These are phyloP conservation scores for Augochlorella aurata DNA, from an alignment of 2,888 invertebrate species.

Conservation along the genomic window DNA sequence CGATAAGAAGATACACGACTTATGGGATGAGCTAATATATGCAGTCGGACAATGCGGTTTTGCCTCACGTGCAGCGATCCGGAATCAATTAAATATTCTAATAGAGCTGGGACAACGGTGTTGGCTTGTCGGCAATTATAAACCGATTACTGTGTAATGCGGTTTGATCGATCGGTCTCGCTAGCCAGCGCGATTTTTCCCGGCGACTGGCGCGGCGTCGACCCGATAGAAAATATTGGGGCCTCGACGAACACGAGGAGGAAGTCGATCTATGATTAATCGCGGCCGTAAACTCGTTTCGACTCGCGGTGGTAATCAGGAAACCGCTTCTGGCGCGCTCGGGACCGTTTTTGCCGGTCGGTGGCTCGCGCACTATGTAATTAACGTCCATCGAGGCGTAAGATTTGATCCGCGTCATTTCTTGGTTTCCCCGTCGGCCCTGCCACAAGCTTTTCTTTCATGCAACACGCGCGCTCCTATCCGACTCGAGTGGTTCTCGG, in stretches of 20 bases:
- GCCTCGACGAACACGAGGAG: background rate
- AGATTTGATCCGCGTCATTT: conserved; percentile 62
- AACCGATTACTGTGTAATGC: background rate
- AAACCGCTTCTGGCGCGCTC: conserved; percentile 38
- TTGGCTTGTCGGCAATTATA: conserved; percentile 16
- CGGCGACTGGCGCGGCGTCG: background rate
- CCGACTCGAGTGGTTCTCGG: conserved; percentile 23
- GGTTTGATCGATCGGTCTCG: conserved; percentile 38
- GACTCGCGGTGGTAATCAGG: conserved; percentile 39
- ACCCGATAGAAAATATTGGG: conserved; percentile 25
- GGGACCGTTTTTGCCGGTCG: conserved; percentile 30
- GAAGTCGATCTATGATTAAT: conserved; percentile 52
- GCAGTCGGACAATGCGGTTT: no score
- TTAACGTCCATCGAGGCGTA: conserved; percentile 60
- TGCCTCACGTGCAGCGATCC: background rate
- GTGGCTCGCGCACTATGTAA: conserved; percentile 47
- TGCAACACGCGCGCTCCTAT: background rate
- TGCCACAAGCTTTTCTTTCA: conserved; percentile 30
- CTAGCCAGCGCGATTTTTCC: conserved; percentile 17
- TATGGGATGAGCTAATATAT: no score
- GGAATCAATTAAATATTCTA: conserved; percentile 16
- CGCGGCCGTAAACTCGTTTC: conserved; percentile 33
- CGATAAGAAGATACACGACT: no score
- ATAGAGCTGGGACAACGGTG: background rate
- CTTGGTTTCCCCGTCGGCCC: conserved; percentile 35